These are phyloP conservation scores for Dicrurus megarhynchus DNA, from an alignment of 2,113 vertebrate genomes.

Conservation along the genomic window DNA sequence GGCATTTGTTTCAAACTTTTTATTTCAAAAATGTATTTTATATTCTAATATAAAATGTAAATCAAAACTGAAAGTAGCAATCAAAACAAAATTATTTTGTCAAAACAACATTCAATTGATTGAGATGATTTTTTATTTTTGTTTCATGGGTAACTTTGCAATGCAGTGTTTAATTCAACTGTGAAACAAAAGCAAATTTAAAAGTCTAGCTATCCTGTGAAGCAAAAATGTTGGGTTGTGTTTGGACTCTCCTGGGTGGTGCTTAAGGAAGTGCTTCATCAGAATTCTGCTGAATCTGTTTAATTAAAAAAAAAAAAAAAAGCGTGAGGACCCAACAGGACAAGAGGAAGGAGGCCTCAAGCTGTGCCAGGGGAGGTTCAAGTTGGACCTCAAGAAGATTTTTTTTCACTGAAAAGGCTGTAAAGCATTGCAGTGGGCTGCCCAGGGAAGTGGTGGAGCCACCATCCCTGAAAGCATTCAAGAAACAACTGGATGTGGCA, in stretches of 20 bases:
- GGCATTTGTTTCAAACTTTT: constrained; percentile 38
- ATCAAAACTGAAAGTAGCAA: constrained; percentile 38
- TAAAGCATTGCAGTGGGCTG: not conserved
- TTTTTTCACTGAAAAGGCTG: not conserved
- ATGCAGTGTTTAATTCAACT: constrained; percentile 19
- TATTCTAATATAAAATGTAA: constrained; percentile 35
- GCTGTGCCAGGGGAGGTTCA: not conserved
- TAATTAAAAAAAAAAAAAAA: not conserved
- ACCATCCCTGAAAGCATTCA: not conserved
- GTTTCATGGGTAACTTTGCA: constrained; percentile 28
- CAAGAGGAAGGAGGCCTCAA: not conserved
- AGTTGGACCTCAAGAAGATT: not conserved
- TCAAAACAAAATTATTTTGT: constrained; percentile 65
- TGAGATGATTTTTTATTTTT: constrained; percentile 35
- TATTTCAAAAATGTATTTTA: constrained; percentile 9
- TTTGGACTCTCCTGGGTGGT: not conserved
- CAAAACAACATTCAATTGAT: constrained; percentile 48
- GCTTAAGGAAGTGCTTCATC: not conserved
- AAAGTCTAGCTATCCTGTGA: not conserved
- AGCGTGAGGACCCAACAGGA: not conserved
- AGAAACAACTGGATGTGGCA: not conserved
- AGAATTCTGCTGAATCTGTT: not conserved
- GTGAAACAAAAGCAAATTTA: constrained; percentile 21
- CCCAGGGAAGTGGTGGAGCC: not conserved
- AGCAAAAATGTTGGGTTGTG: not conserved